Evolutionary conservation across 2,113 vertebrate species (phyloP).

Genomic region (Burhinus bistriatus): DNA sequence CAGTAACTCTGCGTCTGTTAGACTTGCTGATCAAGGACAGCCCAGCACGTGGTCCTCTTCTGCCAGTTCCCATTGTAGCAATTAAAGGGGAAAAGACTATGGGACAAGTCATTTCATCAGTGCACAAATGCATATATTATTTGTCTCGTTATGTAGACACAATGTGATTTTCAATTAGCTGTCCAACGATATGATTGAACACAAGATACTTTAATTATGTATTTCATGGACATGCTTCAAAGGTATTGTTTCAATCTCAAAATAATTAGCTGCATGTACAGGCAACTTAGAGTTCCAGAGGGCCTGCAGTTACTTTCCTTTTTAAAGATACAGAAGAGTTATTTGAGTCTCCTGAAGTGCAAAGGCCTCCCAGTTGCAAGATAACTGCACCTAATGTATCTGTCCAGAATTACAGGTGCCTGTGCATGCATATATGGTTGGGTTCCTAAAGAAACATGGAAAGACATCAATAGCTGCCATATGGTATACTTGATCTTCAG

Average conservation of each 20-base stretch:
- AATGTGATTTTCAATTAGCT: conserved; percentile 59
- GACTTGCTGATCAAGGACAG: conserved; percentile 49
- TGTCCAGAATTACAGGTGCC: background rate
- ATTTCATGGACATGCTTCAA: conserved; percentile 56
- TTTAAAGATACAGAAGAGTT: background rate
- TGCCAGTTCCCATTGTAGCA: conserved; percentile 3
- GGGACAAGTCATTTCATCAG: background rate
- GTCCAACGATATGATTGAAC: background rate
- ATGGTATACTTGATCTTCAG: background rate
- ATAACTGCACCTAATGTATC: background rate
- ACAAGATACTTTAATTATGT: conserved; percentile 56
- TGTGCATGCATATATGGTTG: fast-evolving
- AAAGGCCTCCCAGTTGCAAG: background rate
- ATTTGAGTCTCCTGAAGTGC: background rate
- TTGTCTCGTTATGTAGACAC: conserved; percentile 50
- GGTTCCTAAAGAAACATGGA: background rate
- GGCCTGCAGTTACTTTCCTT: background rate
- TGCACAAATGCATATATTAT: conserved; percentile 26
- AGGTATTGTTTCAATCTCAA: conserved; percentile 26
- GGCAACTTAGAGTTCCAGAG: background rate
- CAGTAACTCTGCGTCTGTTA: background rate
- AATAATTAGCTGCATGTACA: conserved; percentile 47
- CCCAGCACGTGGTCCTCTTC: conserved; percentile 7
- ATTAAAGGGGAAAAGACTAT: conserved; percentile 24
- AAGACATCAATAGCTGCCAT: background rate